Evolutionary conservation across 2,113 vertebrate species (phyloP), one percentile per base, ranked within the genome.

Genomic region (Grus americana): DNA sequence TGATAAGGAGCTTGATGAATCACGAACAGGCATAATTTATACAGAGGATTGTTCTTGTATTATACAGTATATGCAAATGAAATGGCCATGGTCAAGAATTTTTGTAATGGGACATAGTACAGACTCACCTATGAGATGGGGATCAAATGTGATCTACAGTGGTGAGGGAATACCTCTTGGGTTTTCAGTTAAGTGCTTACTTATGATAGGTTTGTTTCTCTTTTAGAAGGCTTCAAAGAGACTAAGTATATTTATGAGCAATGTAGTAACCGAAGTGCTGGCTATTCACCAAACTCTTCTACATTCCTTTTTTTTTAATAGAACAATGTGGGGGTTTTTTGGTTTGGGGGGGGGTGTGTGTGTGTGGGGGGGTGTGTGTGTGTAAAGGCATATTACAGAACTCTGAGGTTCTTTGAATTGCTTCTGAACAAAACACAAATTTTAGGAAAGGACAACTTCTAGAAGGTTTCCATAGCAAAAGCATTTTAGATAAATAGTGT

Each of bases 1-100:
- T 92, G 92, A 59, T 84, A 85, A 95, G 87, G 40, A 88, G 58
- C 70, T 86, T 94, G 91, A 95, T 88, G 90, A 96, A 79, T 92
- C 85, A 84, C 0, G 0, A 80, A 59, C 38, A 58, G 46, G 19
- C 63, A 73, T 87, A 79, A 88, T 95, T 96, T 95, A 90, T 88
- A 44, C 27, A 62, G 68, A 49, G 59, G 32, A 23, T 68, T 94
- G 54, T 73, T 73, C 32, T 58, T 79, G n/a, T 76, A 32, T 90
- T 82, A 42, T 38, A 72, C 13, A 29, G 74, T 40, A 36, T 76
- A 86, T 82, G 66, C 66, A 92, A 68, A 94, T 91, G 8, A 61
- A 88, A 62, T 46, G 38, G 14, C 29, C 2, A 0, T 24, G 29
- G 54, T 88, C 46, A 83, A 83, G 29, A 42, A 32, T 58, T 93